Conservation (phyloP, 2,113 vertebrate genomes). For the Melanotaenia duboulayi region DNA sequence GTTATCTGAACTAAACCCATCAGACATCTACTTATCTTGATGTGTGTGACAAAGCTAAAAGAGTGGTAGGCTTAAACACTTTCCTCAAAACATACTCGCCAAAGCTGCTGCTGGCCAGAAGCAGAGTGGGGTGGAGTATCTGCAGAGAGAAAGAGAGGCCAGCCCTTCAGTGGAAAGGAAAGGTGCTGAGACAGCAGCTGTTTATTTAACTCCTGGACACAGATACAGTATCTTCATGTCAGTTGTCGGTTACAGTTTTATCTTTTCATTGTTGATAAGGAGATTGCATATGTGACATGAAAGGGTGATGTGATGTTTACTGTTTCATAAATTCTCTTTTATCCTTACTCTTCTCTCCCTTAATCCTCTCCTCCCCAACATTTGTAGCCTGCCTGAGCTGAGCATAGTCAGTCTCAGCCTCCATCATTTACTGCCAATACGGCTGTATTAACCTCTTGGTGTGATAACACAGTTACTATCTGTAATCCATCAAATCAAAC, state of each 20-base stretch:
- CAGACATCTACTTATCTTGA: conserved; percentile 61
- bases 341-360: neutral
- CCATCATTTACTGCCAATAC: conserved; percentile 1
- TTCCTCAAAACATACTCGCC: conserved; percentile 52
- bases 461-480: conserved; percentile 29
- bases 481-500: conserved; percentile 44
- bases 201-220: neutral
- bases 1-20: conserved; percentile 60
- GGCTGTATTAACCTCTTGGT: conserved; percentile 17
- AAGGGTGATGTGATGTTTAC: neutral
- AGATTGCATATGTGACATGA: neutral
- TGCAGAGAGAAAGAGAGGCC: conserved; percentile 25
- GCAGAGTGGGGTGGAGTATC: conserved; percentile 14
- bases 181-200: neutral
- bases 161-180: conserved; percentile 4
- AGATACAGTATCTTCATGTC: neutral
- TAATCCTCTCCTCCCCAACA: neutral
- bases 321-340: neutral
- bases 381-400: neutral
- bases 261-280: neutral
- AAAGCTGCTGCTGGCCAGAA: conserved; percentile 36
- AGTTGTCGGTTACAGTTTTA: neutral
- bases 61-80: conserved; percentile 56
- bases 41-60: conserved; percentile 58
- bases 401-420: conserved; percentile 1